Percentiles rank a stretch among this genome's conserved stretches.
Evolutionary conservation across 2,113 vertebrate species (phyloP).

Genomic region (Anguilla rostrata): DNA sequence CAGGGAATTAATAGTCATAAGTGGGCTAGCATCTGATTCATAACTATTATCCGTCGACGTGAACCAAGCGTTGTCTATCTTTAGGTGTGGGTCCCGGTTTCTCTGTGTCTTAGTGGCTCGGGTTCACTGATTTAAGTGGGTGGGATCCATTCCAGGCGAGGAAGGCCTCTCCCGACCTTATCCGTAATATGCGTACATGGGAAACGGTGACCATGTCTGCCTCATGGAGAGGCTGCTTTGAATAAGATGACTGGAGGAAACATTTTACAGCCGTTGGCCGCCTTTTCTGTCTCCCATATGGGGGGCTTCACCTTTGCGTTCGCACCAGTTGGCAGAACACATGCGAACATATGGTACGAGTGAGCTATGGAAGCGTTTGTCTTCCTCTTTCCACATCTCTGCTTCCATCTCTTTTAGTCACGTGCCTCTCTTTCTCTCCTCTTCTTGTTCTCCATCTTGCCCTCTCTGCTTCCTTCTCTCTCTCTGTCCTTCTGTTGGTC

Average conservation of each 20-base stretch:
- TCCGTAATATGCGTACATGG: neutral
- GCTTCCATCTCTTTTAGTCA: constrained; percentile 18
- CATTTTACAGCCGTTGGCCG: constrained; percentile 24
- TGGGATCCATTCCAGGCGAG: neutral
- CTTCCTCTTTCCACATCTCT: neutral
- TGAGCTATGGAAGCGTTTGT: constrained; percentile 21
- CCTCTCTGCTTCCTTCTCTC: constrained; percentile 26
- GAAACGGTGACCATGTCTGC: neutral
- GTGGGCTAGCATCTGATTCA: neutral
- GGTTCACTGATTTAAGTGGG: neutral
- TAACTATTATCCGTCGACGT: neutral
- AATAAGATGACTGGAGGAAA: constrained; percentile 6
- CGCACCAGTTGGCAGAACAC: constrained; percentile 59
- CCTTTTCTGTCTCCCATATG: constrained; percentile 63
- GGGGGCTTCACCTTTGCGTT: constrained; percentile 67
- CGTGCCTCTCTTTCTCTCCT: constrained; percentile 12
- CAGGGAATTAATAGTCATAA: neutral
- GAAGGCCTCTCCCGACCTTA: neutral
- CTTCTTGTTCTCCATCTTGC: constrained; percentile 3
- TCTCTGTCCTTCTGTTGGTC: constrained; percentile 30
- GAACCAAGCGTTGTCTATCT: no score
- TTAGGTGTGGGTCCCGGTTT: neutral
- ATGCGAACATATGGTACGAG: constrained; percentile 60
- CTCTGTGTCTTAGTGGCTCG: neutral
- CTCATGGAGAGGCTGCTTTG: neutral